These are phyloP conservation scores for Tadarida brasiliensis DNA, from an alignment of 2,797 vertebrate genomes.

Conservation along the genomic window DNA sequence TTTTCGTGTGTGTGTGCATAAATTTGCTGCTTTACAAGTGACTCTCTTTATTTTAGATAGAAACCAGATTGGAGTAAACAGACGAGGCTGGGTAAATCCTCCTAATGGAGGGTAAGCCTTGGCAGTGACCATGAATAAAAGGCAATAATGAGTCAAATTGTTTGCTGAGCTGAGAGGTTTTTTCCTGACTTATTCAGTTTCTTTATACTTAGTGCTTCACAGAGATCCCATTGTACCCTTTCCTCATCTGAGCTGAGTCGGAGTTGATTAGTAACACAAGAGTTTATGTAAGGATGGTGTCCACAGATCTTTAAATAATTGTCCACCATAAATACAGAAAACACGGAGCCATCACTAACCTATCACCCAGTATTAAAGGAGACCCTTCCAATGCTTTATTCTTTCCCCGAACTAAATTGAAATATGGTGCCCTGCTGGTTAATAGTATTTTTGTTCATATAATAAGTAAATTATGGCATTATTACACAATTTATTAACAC, in stretches of 20 bases:
- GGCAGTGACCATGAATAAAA: conserved; percentile 8
- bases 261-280: neutral
- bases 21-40: conserved; percentile 44
- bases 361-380: neutral
- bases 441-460: conserved; percentile 2
- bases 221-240: neutral
- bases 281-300: neutral
- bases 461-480: neutral
- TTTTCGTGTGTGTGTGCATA: neutral
- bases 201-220: neutral
- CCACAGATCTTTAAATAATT: neutral
- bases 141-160: neutral
- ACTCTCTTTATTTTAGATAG: conserved; percentile 38
- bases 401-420: neutral
- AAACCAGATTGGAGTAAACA: conserved; percentile 24
- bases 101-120: conserved; percentile 31
- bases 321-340: neutral
- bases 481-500: neutral
- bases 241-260: neutral
- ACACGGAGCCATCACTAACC: neutral
- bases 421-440: neutral
- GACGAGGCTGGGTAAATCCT: neutral
- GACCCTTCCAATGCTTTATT: neutral
- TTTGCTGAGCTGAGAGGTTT: neutral
- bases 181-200: neutral